Conservation (phyloP, 2,113 vertebrate genomes). For the Stercorarius parasiticus region DNA sequence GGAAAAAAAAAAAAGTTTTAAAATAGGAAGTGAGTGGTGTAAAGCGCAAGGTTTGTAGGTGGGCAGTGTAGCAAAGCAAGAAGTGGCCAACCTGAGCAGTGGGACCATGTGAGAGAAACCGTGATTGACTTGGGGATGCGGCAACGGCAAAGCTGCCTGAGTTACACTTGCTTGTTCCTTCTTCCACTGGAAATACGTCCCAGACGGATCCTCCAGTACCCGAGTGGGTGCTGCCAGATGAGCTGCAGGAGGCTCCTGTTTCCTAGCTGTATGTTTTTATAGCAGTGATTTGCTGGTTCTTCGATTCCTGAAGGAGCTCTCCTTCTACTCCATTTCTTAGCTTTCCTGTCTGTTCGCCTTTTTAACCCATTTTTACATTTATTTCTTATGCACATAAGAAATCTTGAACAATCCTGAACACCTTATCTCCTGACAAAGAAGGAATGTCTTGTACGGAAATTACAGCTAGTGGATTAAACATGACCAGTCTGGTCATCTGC, state of each 20-base stretch:
- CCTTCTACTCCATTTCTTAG: neutral
- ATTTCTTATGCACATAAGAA: neutral
- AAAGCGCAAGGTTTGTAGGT: rapidly evolving
- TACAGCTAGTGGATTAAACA: rapidly evolving
- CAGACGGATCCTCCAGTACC: neutral
- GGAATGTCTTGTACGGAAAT: neutral
- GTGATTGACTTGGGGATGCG: neutral
- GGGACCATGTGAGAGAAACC: neutral
- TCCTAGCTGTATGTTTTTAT: neutral
- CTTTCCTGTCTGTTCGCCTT: constrained; percentile 21
- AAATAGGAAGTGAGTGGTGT: rapidly evolving
- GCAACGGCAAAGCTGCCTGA: neutral
- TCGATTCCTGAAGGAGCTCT: constrained; percentile 41
- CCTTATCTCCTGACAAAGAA: constrained; percentile 24
- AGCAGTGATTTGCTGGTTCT: constrained; percentile 34
- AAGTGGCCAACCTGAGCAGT: neutral
- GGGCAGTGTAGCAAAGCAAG: neutral
- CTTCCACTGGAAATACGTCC: neutral
- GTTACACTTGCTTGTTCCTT: neutral
- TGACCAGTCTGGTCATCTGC: rapidly evolving
- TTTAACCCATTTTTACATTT: neutral
- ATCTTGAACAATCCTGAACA: constrained; percentile 23
- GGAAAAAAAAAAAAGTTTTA: too few relatives aligned
- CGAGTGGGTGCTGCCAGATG: rapidly evolving
- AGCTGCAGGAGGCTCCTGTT: neutral